Base-by-base conservation (phyloP, 1,140 invertebrate species). In the Drosophila mauritiana region DNA sequence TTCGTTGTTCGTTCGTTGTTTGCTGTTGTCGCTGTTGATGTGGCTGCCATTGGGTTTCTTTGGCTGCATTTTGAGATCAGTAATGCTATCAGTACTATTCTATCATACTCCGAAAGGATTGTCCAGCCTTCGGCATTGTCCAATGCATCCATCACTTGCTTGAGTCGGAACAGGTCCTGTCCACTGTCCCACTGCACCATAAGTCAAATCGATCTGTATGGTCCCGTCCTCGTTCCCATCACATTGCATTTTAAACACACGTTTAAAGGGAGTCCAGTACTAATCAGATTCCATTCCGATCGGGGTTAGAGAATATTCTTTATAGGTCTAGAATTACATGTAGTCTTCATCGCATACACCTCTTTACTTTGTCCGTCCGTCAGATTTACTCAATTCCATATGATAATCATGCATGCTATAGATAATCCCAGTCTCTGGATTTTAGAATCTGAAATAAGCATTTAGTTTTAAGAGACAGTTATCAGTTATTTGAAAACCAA, bases 1-100 rank as follows among this genome's bases (percentile, higher is more conserved):
- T 64, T 56, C 48, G 78, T 73, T 69, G 63, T 67, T 70, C 51
- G 64, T 83, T 84, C 55, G 65, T 72, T 72, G 69, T 83, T 83
- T 80, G 80, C 61, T 85, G 78, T 85, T 75, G 83, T 78, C 34
- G 72, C 72, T 79, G 78, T 84, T 59, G 67, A 46, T 84, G 76
- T 76, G 80, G 58, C 61, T 73, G 51, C 54, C 57, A 70, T 75
- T 75, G 69, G 42, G 57, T 49, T 73, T 45, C 46, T 61, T 51
- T 45, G 59, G 58, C 42, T 62, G 55, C 70, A 53, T 72, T 45
- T 25, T 51, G 27, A 22, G 59, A 48, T 43, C 57, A 17, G n/a
- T 45, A 8, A 39, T 31, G 8, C 31, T 22, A 22, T 22, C 20
- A 53, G 12, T 70, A 48, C 53, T 45, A 10, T 40, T 40, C 48